These are phyloP conservation scores for Noturus placidus DNA, from an alignment of 2,113 vertebrate species.

Conservation along the genomic window DNA sequence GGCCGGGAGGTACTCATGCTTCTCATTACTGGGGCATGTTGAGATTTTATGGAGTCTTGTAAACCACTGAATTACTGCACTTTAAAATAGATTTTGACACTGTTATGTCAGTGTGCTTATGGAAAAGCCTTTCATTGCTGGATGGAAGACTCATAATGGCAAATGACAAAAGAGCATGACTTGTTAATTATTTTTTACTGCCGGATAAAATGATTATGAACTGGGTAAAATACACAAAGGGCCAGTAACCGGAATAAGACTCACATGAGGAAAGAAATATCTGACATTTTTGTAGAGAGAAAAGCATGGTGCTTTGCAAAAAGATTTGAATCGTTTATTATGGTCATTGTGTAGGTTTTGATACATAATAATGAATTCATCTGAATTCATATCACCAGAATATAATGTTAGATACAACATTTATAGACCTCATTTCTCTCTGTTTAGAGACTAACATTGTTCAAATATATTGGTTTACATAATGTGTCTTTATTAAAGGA, in stretches of 20 bases:
- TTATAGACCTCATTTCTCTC: background rate
- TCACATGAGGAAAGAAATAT: conserved; percentile 57
- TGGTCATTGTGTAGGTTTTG: background rate
- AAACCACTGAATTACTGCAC: conserved; percentile 79
- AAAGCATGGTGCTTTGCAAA: conserved; percentile 6
- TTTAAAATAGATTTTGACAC: conserved; percentile 79
- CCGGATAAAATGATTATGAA: conserved; percentile 75
- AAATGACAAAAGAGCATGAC: conserved; percentile 74
- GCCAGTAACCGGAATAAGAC: conserved; percentile 49
- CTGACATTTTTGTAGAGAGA: conserved; percentile 51
- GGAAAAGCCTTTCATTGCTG: conserved; percentile 70
- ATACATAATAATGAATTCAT: conserved; percentile 1
- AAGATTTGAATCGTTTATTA: background rate
- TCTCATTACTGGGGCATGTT: conserved; percentile 72
- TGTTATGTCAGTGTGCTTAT: conserved; percentile 71
- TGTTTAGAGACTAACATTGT: conserved; percentile 3
- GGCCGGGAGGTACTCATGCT: conserved; percentile 71
- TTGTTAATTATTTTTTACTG: conserved; percentile 80
- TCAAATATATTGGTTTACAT: background rate
- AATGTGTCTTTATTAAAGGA: conserved; percentile 20
- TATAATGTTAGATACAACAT: background rate
- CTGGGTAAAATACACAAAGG: conserved; percentile 69
- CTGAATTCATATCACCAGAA: background rate
- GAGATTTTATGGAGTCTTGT: conserved; percentile 77
- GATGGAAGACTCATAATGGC: conserved; percentile 68